phyloP scores from a whole-genome alignment of 2,113 vertebrate genomes.

The Neolamprologus longior region DNA sequence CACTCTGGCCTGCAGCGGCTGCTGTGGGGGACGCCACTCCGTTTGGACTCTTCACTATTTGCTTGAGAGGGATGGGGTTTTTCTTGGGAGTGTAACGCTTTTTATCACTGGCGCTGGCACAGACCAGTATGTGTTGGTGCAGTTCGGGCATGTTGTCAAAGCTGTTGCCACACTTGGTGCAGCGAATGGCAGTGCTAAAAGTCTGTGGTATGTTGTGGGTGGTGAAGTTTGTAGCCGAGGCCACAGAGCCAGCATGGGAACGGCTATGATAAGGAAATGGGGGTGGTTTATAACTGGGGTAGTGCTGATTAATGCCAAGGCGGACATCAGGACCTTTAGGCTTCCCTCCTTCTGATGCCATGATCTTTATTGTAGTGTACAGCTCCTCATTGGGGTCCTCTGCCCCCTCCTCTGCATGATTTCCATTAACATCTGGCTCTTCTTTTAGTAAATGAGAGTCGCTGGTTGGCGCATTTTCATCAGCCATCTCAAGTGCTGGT shows the following conservation, averaged over 20 bases:
- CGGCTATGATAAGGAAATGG: constrained; percentile 97
- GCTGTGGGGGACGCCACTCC: constrained; percentile 61
- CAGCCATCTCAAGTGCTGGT: constrained; percentile 16
- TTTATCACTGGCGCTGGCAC: constrained; percentile 93
- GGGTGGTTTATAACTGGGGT: constrained; percentile 96
- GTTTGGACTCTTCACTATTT: constrained; percentile 85
- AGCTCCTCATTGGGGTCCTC: constrained; percentile 95
- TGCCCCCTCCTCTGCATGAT: constrained; percentile 66
- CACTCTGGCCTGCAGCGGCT: constrained; percentile 67
- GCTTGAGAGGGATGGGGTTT: constrained; percentile 90
- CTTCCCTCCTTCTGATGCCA: constrained; percentile 93
- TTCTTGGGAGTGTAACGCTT: constrained; percentile 98
- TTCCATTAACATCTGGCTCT: constrained; percentile 43
- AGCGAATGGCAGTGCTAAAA: constrained; percentile 95
- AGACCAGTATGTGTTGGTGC: constrained; percentile 92
- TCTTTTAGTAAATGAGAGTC: constrained; percentile 23
- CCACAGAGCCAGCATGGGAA: constrained; percentile 83
- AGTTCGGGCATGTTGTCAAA: constrained; percentile 98
- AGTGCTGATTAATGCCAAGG: constrained; percentile 95
- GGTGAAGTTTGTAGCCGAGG: constrained; percentile 94
- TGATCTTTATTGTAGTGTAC: constrained; percentile 98
- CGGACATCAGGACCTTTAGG: constrained; percentile 91
- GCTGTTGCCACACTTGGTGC: constrained; percentile 95
- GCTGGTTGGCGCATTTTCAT: constrained; percentile 15
- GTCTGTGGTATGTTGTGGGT: constrained; percentile 98